A percentile compares a stretch with the other conserved stretches of the same genome.
These are phyloP conservation scores for Pluvialis apricaria DNA, from an alignment of 2,113 vertebrate genomes.

Conservation along the genomic window DNA sequence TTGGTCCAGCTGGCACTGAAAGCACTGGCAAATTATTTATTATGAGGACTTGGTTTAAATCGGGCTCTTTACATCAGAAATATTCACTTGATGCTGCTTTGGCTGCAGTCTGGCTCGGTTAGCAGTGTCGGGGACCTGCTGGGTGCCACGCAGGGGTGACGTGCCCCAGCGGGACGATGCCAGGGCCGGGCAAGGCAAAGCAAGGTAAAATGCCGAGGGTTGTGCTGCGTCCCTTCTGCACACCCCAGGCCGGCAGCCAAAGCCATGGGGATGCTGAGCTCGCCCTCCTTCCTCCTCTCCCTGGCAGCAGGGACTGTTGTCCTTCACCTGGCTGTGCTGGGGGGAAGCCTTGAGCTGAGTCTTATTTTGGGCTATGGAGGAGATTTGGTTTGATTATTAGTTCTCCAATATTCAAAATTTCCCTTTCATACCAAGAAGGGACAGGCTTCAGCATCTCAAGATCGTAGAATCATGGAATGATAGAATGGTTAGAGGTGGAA, in stretches of 20 bases:
- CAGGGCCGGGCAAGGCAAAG: neutral
- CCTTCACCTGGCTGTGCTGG: neutral
- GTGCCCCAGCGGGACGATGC: accelerated
- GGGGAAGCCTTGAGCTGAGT: neutral
- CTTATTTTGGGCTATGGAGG: neutral
- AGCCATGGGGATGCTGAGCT: neutral
- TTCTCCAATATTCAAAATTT: neutral
- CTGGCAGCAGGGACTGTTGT: neutral
- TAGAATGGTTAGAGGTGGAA: neutral
- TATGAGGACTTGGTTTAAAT: neutral
- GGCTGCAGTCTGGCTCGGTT: neutral
- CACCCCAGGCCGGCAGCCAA: neutral
- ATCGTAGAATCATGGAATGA: neutral
- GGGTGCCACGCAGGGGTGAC: neutral
- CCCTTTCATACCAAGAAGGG: neutral
- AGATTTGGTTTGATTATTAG: neutral
- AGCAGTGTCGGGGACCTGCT: neutral
- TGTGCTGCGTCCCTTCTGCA: neutral
- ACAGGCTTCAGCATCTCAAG: neutral
- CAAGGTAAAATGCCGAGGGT: accelerated
- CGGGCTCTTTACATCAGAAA: neutral
- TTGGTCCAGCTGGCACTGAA: neutral
- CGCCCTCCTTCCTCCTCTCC: accelerated
- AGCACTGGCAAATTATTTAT: neutral
- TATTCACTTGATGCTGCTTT: neutral